Base-by-base conservation (phyloP, 1,140 invertebrate species). In the Heliothis virescens region DNA sequence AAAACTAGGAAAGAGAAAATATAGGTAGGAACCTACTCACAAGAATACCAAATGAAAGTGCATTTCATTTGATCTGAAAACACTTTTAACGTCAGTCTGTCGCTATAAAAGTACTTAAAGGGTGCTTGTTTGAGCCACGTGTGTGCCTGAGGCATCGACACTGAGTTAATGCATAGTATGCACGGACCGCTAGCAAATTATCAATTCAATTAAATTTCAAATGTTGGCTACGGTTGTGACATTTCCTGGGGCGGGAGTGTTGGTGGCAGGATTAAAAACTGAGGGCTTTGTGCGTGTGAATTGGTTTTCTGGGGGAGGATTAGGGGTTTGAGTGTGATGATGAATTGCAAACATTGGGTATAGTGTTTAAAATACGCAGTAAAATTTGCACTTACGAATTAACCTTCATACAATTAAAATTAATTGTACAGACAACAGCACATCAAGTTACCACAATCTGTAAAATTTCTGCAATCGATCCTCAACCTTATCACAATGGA, bases 141-240 rank as follows among this genome's bases (percentile, higher is more conserved):
- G 74, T 60, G 50, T 5, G 60, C 74, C 74, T 50, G 15, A 65
- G 74, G 74, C 74, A 48, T 34, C 57, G 72, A 52, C 59, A 50
- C 74, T 53, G 13, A 11, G 48, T 53, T 76, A 76, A 76, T 63
- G 74, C 74, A 65, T 60, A 60, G 57, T 21, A 11, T 18, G 55
- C 57, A 60, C 29, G 21, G 16, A 52, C 48, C 15, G 74, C 60
- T 62, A 55, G 47, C 60, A 60, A 76, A 76, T 76, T 76, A 76
- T 53, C 74, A 76, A 76, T 76, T 53, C 74, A 76, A 76, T 76
- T 76, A 76, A 76, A 76, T 76, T 76, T 65, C 74, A 55, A 76
- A 76, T 76, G 74, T 76, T 76, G 65, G 74, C 26, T 26, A 63
- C 59, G 74, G 59, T 76, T 63, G 74, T 76, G 74, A 76, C 74